Conservation (phyloP, 1,140 invertebrate species). For the Spodoptera frugiperda region DNA sequence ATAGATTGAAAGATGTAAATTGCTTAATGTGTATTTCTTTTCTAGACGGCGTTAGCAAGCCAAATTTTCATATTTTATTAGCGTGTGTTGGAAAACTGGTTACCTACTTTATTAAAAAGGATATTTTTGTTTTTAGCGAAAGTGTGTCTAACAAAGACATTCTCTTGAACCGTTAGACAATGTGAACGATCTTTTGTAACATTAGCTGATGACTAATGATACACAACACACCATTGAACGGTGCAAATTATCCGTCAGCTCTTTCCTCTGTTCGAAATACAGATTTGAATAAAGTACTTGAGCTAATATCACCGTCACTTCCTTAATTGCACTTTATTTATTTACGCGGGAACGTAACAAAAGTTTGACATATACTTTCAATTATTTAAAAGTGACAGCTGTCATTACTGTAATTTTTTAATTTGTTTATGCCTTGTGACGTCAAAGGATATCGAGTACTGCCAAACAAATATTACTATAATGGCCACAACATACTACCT, state of each 20-base stretch:
- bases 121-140: slow-evolving; percentile 1
- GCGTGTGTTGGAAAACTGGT: too few relatives aligned
- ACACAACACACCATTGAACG: neutral
- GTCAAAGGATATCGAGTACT: too few relatives aligned
- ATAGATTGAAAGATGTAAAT: neutral
- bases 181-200: slow-evolving; percentile 20
- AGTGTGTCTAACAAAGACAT: slow-evolving; percentile 5
- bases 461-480: too few relatives aligned
- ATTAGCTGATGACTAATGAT: slow-evolving; percentile 6
- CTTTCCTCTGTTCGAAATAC: neutral
- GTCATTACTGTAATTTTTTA: too few relatives aligned
- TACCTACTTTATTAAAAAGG: neutral
- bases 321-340: too few relatives aligned
- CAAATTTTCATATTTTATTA: too few relatives aligned
- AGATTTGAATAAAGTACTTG: neutral
- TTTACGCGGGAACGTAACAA: too few relatives aligned
- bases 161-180: neutral
- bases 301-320: neutral
- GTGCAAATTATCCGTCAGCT: neutral
- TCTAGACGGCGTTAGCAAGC: too few relatives aligned
- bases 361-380: too few relatives aligned
- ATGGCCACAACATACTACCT: too few relatives aligned
- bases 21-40: neutral
- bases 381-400: too few relatives aligned
- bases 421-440: too few relatives aligned